Evolutionary conservation across 2,888 invertebrate species (phyloP), one percentile per base, ranked within the genome.

Genomic region (Coenonympha glycerion): DNA sequence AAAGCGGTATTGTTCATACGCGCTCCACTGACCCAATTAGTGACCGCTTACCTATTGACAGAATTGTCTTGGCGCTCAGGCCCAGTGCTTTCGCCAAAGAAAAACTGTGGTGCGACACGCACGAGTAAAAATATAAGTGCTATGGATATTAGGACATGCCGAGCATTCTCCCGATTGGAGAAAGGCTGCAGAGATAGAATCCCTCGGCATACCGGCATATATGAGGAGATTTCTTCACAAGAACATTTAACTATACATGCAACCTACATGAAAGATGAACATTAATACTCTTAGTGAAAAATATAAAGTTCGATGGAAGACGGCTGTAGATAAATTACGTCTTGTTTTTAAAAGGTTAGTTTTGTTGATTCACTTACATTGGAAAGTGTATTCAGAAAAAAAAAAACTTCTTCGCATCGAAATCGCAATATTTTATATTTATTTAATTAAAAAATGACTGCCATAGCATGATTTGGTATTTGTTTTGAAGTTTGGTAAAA

Each of bases 1-100:
- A 54, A 59, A 61, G 57, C 63, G 64, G 68, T 71, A 79, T 79
- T 81, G 81, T 81, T 76, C 75, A 67, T 71, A 69, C 70, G 68
- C 71, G 84, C 68, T 78, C 87, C 67, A 85, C 79, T 87, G 69
- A 85, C 87, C 87, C 71, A 78, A 78, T 85, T 87, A 78, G 75
- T 73, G 68, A 68, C 68, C 68, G 70, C 78, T 75, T 79, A 39
- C 39, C 39, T 39, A 83, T 79, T 84, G 83, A 81, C 85, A 81
- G 81, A 83, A 73, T 69, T 75, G 76, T 82, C 79, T 85, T 83
- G 85, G 82, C 84, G 70, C 67, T 65, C 59, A 66, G 70, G 69
- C 78, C 74, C 72, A 64, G 59, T 58, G 62, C 63, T 68, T 47
- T 66, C 68, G 71, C 74, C 71, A 77, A 72, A 71, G 69, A 68